Evolutionary conservation across 2,888 invertebrate genomes (phyloP), one percentile per base, ranked within the genome.

Genomic region (Ptilodon capucinus): DNA sequence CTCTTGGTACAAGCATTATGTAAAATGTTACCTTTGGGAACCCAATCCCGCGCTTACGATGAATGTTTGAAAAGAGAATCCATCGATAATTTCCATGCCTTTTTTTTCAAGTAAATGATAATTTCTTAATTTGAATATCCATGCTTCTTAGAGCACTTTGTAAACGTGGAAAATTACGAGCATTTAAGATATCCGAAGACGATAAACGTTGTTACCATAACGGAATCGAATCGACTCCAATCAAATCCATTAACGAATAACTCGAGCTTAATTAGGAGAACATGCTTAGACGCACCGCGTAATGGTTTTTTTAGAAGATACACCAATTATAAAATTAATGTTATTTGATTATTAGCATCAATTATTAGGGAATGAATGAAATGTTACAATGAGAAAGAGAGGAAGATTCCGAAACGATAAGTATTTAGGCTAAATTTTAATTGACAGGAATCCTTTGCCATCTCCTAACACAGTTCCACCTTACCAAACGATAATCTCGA

Each of bases 401-500:
- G 50, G 13, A 32, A 50, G 53, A 70, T 76, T 74, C 76, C 76
- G 74, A 76, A 76, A 75, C 76, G 76, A 56, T 64, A 75, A 68
- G 76, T 76, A 76, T 73, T 76, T 75, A 76, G 76, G 74, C 72
- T 61, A 64, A 60, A 71, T 72, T 72, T 69, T 66, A 73, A 74
- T 74, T 72, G 72, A 77, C 76, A 75, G 75, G 71, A 80, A 76
- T 74, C 70, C 45, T 66, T 68, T 62, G 65, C 73, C 71, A 73
- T 68, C 67, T 59, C 48, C 83, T 84, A 87, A 81, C 88, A 90
- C 90, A 75, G 89, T 89, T 90, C 90, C 89, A 86, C 84, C 82
- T 84, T 81, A 85, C 80, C 70, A 71, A 79, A 77, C 75, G 76
- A 74, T 79, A 74, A 85, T 81, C 81, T 82, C 80, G 72, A 81